phyloP scores from a whole-genome alignment of 2,888 invertebrate genomes.

The Papilio elwesi region DNA sequence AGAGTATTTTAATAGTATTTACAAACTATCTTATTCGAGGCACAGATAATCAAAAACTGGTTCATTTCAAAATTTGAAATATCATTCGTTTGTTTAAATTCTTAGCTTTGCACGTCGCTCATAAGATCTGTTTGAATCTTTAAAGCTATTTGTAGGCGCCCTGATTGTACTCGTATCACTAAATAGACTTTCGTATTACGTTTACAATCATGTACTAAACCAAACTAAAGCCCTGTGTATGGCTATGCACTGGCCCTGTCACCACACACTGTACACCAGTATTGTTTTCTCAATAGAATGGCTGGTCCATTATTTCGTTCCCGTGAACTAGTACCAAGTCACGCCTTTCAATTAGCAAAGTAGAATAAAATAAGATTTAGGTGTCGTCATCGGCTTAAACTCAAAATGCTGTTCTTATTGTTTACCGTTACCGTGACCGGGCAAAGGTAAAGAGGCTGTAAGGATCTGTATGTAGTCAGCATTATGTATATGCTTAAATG shows the following conservation, averaged over 20 bases:
- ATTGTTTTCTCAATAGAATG: neutral
- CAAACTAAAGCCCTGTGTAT: conserved; percentile 2
- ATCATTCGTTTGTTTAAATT: no score
- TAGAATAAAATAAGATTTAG: conserved; percentile 43
- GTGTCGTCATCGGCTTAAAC: conserved; percentile 55
- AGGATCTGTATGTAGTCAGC: conserved; percentile 83
- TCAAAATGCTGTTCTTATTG: conserved; percentile 60
- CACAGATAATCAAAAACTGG: conserved; percentile 4
- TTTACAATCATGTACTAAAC: no score
- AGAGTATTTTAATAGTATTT: conserved; percentile 27
- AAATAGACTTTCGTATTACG: neutral
- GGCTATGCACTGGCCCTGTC: no score
- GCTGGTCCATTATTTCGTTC: conserved; percentile 12
- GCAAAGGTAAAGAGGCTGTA: conserved; percentile 69
- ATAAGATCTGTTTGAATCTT: no score
- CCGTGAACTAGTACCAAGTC: neutral
- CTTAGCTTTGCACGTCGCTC: no score
- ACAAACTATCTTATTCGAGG: conserved; percentile 21
- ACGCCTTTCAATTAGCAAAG: neutral
- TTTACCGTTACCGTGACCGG: conserved; percentile 69
- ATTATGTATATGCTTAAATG: conserved; percentile 85
- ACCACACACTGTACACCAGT: no score
- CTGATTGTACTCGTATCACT: neutral
- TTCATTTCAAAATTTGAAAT: no score
- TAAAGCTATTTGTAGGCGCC: no score